phyloP scores from a whole-genome alignment of 2,888 invertebrate species.

The Cosmopolites sordidus region DNA sequence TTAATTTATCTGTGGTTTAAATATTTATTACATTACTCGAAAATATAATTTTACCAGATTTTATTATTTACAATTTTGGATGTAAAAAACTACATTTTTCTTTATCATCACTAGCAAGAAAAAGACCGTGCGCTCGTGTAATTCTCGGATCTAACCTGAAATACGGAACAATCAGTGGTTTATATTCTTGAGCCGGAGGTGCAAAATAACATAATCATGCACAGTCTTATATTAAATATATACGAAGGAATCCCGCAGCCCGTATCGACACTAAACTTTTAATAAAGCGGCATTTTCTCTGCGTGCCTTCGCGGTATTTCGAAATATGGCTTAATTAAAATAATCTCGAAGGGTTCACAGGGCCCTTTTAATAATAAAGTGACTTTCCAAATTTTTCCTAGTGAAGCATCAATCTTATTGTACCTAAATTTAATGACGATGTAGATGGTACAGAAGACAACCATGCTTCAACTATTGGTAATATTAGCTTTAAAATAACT shows the following conservation, averaged over 20 bases:
- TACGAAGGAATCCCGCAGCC: constrained; percentile 31
- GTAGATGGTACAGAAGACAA: too few relatives aligned
- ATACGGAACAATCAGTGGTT: constrained; percentile 5
- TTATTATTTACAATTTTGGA: too few relatives aligned
- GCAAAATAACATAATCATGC: constrained; percentile 22
- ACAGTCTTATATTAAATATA: constrained; percentile 19
- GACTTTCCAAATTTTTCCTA: background rate
- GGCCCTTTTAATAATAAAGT: background rate
- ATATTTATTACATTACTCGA: too few relatives aligned
- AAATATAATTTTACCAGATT: too few relatives aligned
- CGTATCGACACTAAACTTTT: constrained; percentile 32
- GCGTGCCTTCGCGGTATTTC: background rate
- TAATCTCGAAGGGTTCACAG: background rate
- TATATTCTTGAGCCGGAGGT: constrained; percentile 22
- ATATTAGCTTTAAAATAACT: too few relatives aligned
- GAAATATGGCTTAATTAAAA: background rate
- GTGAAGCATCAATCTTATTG: too few relatives aligned
- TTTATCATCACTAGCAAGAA: too few relatives aligned
- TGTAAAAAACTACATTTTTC: too few relatives aligned
- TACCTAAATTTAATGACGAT: background rate
- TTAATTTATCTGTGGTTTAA: too few relatives aligned
- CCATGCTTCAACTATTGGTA: too few relatives aligned
- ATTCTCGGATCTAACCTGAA: too few relatives aligned
- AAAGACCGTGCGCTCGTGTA: too few relatives aligned
- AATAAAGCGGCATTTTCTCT: constrained; percentile 30